Evolutionary conservation across 2,113 vertebrate species (phyloP).

Genomic region (Malurus alboscapulatus): DNA sequence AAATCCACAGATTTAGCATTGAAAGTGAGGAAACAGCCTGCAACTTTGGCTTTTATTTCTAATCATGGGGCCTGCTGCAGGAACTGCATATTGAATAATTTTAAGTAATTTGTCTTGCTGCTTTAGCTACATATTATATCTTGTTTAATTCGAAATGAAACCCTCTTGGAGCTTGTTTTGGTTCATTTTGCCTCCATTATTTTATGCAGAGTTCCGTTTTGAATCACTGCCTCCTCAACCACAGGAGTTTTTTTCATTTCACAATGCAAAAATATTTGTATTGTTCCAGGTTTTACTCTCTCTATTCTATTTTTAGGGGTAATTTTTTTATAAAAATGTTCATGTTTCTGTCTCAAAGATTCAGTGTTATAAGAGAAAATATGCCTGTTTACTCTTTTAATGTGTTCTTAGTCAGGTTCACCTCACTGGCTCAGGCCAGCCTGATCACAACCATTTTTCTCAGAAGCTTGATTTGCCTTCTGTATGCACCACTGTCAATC

Average conservation of each 20-base stretch:
- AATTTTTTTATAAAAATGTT: neutral
- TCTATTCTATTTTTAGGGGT: neutral
- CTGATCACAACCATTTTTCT: slow-evolving; percentile 9
- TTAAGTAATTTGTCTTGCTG: neutral
- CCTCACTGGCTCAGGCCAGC: neutral
- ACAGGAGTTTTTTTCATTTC: neutral
- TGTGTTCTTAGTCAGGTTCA: neutral
- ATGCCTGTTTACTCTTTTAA: neutral
- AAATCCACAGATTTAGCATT: neutral
- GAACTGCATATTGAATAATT: neutral
- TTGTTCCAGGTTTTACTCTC: neutral
- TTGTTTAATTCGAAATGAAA: neutral
- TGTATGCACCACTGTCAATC: neutral
- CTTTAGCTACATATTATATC: neutral
- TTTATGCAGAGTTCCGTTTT: neutral
- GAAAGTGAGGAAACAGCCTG: neutral
- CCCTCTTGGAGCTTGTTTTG: neutral
- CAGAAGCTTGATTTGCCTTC: neutral
- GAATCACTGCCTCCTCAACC: neutral
- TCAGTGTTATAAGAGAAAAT: neutral
- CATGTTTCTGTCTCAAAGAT: neutral
- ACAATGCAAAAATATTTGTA: neutral
- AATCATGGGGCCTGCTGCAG: neutral
- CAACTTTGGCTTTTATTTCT: neutral
- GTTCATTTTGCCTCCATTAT: neutral